Evolutionary conservation across 2,797 vertebrate genomes (phyloP), one percentile per base, ranked within the genome.

Genomic region (Prunella strophiata): DNA sequence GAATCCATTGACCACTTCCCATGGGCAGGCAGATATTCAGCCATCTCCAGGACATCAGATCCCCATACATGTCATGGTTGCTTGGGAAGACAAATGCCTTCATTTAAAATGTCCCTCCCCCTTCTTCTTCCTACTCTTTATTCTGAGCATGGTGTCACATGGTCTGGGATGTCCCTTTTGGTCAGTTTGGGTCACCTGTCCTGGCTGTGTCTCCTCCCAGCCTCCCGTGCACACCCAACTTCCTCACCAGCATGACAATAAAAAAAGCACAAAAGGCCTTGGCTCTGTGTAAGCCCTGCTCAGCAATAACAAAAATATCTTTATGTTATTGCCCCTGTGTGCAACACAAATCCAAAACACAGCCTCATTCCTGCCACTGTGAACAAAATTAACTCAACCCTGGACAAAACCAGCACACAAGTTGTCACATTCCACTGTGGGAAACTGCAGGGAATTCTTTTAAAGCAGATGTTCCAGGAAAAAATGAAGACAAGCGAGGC

Each of bases 341-440:
- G 57, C 36, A 63, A 17, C 66, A 36, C 26, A 57, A 43, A 50
- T 43, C 10, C 32, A 43, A 57, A 78, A 36, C 26, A 50, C 23
- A 87, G 7, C 12, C 43, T n/a, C 18, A 36, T 16, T 7, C 22
- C 16, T 57, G 32, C 15, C 34, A 42, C 26, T 63, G 22, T 34
- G 22, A 70, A 50, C 12, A 48, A 71, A 63, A 63, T 48, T 22
- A 48, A 36, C 30, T 61, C 20, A 32, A 63, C 10, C 13, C 11
- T 22, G 57, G 58, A 54, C 23, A 61, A 85, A 77, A 68, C 1
- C 73, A 61, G 11, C 10, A 16, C 8, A 23, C 19, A 62, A n/a
- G 10, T 9, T 50, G 36, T 34, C 1, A 1, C 36, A 34, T 50
- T 68, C 10, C 0, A 0, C 23, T 40, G 14, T 22, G 43, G 22